Evolutionary conservation across 1,140 invertebrate genomes (phyloP).

Genomic region (Mactra quadrangularis): DNA sequence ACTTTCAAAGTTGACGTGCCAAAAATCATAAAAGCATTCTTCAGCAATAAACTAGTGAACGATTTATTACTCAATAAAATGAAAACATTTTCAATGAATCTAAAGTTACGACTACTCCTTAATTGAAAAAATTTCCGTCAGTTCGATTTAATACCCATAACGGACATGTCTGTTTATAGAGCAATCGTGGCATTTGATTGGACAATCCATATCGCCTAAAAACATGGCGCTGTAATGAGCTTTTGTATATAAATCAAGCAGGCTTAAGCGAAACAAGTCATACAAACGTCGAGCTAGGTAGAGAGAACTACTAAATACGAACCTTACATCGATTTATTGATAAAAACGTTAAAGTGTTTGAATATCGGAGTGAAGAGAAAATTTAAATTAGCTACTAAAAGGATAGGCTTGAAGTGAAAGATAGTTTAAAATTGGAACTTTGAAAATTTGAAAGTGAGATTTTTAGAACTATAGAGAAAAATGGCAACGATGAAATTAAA

Average conservation of each 20-base stretch:
- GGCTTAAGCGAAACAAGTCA: constrained; percentile 10
- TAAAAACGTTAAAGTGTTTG: constrained; percentile 4
- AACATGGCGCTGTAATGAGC: constrained; percentile 2
- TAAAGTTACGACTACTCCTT: constrained; percentile 43
- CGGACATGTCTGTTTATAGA: constrained; percentile 24
- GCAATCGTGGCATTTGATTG: too few relatives aligned
- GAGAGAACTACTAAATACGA: neutral
- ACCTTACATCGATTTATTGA: constrained; percentile 42
- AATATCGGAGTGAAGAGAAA: neutral
- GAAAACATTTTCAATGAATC: constrained; percentile 40
- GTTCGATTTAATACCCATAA: constrained; percentile 21
- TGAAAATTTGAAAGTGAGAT: neutral
- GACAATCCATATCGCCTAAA: constrained; percentile 6
- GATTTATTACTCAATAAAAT: neutral
- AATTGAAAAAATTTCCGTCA: constrained; percentile 51
- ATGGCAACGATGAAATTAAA: constrained; percentile 40
- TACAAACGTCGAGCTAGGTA: neutral
- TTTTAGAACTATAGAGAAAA: too few relatives aligned
- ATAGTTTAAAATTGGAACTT: neutral
- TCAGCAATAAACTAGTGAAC: neutral
- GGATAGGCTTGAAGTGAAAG: neutral
- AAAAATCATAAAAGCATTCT: constrained; percentile 25
- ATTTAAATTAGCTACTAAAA: constrained; percentile 3
- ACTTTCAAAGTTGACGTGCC: constrained; percentile 8
- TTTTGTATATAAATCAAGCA: constrained; percentile 48